These are phyloP conservation scores for Sebastes steindachneri DNA, from an alignment of 2,797 vertebrate species.

Conservation along the genomic window DNA sequence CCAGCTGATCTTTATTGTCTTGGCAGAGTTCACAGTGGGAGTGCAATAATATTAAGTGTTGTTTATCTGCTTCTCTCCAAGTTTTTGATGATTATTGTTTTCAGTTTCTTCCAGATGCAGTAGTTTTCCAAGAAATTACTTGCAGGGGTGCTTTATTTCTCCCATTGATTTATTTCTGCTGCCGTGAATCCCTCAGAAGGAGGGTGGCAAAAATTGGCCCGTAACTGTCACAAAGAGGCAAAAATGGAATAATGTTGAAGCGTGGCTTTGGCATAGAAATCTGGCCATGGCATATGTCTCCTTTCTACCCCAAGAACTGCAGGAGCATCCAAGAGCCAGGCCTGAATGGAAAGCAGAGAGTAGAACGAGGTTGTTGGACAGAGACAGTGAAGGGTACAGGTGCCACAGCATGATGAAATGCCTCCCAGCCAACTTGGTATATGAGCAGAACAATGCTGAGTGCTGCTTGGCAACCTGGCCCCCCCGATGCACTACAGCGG, in stretches of 20 bases:
- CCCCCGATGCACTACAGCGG: neutral
- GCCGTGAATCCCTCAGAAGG: slow-evolving; percentile 20
- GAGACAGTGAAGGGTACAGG: slow-evolving; percentile 28
- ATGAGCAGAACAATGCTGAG: slow-evolving; percentile 36
- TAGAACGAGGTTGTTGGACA: slow-evolving; percentile 13
- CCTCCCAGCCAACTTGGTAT: slow-evolving; percentile 22
- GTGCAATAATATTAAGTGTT: slow-evolving; percentile 78
- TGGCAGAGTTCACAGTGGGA: slow-evolving; percentile 62
- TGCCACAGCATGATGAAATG: slow-evolving; percentile 44
- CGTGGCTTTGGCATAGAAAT: slow-evolving; percentile 19
- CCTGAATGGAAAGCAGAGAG: slow-evolving; percentile 19
- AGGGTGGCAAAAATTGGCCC: slow-evolving; percentile 4
- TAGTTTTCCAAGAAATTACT: slow-evolving; percentile 59
- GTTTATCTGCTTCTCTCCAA: slow-evolving; percentile 76
- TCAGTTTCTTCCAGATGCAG: slow-evolving; percentile 57
- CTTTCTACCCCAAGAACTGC: slow-evolving; percentile 15
- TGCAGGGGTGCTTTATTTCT: slow-evolving; percentile 11
- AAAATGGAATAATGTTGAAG: slow-evolving; percentile 23
- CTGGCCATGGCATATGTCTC: neutral
- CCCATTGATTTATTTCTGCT: slow-evolving; percentile 24
- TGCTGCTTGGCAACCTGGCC: slow-evolving; percentile 18
- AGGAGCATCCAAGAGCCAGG: slow-evolving; percentile 4
- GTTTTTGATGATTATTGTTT: slow-evolving; percentile 66
- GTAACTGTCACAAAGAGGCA: slow-evolving; percentile 34
- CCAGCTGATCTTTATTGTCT: slow-evolving; percentile 75